Percentiles rank a stretch among this genome's conserved stretches.
Evolutionary conservation across 2,113 vertebrate species (phyloP).

Genomic region (Stegastes partitus): DNA sequence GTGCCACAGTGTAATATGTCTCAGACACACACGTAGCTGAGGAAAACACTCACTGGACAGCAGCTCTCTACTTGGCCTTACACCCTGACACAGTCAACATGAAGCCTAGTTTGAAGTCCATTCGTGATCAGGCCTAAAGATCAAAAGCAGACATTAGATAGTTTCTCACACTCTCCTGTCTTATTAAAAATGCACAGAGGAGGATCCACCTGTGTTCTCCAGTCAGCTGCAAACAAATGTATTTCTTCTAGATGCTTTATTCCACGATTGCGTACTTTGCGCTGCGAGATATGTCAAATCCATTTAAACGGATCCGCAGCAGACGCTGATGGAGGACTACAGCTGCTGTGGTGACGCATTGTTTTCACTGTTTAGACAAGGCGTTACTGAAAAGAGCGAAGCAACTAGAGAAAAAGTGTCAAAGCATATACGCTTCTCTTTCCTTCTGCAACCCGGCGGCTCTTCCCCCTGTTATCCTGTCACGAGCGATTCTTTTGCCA

Average conservation of each 20-base stretch:
- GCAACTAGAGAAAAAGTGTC: slow-evolving; percentile 9
- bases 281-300: not conserved
- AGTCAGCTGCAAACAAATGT: not conserved
- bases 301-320: slow-evolving; percentile 2
- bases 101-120: slow-evolving; percentile 36
- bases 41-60: slow-evolving; percentile 25
- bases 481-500: slow-evolving; percentile 2
- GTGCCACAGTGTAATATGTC: not conserved
- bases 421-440: not conserved
- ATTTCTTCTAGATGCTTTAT: not conserved
- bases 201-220: not conserved
- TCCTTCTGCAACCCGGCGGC: not conserved
- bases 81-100: slow-evolving; percentile 60
- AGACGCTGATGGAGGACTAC: not conserved
- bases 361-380: not conserved
- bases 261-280: not conserved
- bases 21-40: slow-evolving; percentile 9
- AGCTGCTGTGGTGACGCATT: not conserved
- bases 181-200: not conserved
- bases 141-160: slow-evolving; percentile 16
- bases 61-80: slow-evolving; percentile 37
- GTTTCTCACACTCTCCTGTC: not conserved
- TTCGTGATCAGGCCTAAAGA: slow-evolving; percentile 44
- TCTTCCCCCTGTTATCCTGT: slow-evolving; percentile 7
- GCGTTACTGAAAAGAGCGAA: slow-evolving; percentile 30